A percentile compares a stretch with the other conserved stretches of the same genome.
These are phyloP conservation scores for Drosophila persimilis DNA, from an alignment of 1,140 invertebrate species.

Conservation along the genomic window DNA sequence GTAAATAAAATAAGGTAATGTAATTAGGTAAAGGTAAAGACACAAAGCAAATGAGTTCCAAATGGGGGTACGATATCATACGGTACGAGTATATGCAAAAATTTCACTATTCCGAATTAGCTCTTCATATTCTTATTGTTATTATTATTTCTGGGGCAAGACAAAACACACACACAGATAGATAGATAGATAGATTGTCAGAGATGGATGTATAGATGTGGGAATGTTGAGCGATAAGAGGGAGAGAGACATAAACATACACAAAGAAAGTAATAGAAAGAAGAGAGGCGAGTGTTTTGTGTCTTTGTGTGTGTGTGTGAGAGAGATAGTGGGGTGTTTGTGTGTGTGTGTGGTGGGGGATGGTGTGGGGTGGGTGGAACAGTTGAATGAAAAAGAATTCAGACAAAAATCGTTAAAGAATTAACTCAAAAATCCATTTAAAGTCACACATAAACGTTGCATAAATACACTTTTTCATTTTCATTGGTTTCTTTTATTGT, in stretches of 20 bases:
- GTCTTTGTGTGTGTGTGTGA: constrained; percentile 12
- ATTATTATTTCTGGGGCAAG: constrained; percentile 35
- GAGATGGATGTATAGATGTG: constrained; percentile 53
- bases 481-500: constrained; percentile 1
- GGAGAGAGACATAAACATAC: constrained; percentile 49
- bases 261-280: constrained; percentile 37
- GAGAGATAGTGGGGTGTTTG: constrained; percentile 18
- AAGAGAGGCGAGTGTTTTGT: constrained; percentile 24
- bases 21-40: constrained; percentile 46
- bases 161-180: constrained; percentile 62
- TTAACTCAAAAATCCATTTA: constrained; percentile 39
- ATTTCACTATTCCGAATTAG: constrained; percentile 74
- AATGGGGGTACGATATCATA: constrained; percentile 41
- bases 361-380: constrained; percentile 37
- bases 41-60: constrained; percentile 76
- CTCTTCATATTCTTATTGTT: constrained; percentile 50
- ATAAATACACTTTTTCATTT: constrained; percentile 60
- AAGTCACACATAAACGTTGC: constrained; percentile 82
- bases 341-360: constrained; percentile 33
- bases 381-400: constrained; percentile 44
- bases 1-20: constrained; percentile 19
- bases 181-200: constrained; percentile 46
- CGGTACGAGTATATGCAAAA: constrained; percentile 51
- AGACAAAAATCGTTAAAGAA: constrained; percentile 42
- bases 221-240: constrained; percentile 45